A percentile compares a stretch with the other conserved stretches of the same genome.
These are phyloP conservation scores for Halichoeres trimaculatus DNA, from an alignment of 2,113 vertebrate species.

Conservation along the genomic window DNA sequence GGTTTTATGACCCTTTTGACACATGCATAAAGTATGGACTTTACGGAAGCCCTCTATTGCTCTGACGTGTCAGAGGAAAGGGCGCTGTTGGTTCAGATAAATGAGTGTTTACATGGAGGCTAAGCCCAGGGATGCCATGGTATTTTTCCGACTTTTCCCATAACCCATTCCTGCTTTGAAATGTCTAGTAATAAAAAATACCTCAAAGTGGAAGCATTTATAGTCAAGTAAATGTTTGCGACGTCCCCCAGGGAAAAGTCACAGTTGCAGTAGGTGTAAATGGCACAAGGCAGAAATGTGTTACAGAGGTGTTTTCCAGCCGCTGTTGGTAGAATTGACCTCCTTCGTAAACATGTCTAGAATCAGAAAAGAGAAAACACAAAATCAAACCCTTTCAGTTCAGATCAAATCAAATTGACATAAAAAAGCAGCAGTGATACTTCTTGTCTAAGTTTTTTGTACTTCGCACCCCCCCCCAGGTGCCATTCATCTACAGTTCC, in stretches of 20 bases:
- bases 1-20: constrained; percentile 60
- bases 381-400: background rate
- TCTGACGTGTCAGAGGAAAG: constrained; percentile 1
- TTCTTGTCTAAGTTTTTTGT: constrained; percentile 12
- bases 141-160: constrained; percentile 26
- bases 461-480: constrained; percentile 78
- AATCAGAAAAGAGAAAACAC: background rate
- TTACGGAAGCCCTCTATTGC: constrained; percentile 42
- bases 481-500: constrained; percentile 95
- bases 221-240: constrained; percentile 22
- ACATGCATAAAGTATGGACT: constrained; percentile 51
- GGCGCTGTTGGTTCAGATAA: constrained; percentile 51
- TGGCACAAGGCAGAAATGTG: background rate
- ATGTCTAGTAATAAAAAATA: constrained; percentile 27
- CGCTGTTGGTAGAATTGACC: background rate
- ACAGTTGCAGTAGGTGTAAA: constrained; percentile 6
- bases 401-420: too few relatives aligned
- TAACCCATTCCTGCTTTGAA: constrained; percentile 6
- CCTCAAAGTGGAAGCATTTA: background rate
- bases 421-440: constrained; percentile 14
- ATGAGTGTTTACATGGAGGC: constrained; percentile 32
- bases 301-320: constrained; percentile 4
- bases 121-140: constrained; percentile 5
- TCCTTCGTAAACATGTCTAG: background rate
- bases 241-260: constrained; percentile 11